A percentile compares a stretch with the other conserved stretches of the same genome.
phyloP scores from a whole-genome alignment of 1,140 invertebrate species.

The Meloidogyne chitwoodi region DNA sequence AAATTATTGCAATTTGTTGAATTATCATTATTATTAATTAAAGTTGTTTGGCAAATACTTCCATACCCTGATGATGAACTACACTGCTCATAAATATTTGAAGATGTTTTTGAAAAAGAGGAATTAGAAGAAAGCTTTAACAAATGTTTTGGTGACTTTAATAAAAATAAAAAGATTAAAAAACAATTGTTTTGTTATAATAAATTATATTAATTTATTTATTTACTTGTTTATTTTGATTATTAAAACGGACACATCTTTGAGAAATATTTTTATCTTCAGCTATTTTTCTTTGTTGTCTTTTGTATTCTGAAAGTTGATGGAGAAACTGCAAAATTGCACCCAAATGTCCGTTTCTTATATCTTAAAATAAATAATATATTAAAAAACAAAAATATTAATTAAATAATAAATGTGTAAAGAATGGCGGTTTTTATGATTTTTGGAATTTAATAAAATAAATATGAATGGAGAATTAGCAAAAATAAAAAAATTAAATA shows the following conservation, averaged over 20 bases:
- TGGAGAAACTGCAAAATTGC: conserved; percentile 25
- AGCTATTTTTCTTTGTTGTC: conserved; percentile 17
- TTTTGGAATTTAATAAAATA: too few species aligned
- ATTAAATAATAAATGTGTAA: too few species aligned
- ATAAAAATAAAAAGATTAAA: neutral
- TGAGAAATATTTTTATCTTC: neutral
- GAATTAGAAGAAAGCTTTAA: neutral
- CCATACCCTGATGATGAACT: neutral
- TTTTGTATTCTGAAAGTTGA: conserved; percentile 23
- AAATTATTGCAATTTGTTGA: too few species aligned
- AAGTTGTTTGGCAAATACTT: neutral
- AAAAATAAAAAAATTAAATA: too few species aligned
- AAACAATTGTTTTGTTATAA: neutral
- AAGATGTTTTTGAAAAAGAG: neutral
- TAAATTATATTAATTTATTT: neutral
- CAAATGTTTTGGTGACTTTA: neutral
- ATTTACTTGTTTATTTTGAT: neutral
- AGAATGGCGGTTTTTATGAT: too few species aligned
- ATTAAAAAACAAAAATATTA: too few species aligned
- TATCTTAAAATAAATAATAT: conserved; percentile 16
- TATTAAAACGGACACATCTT: neutral
- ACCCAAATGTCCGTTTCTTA: conserved; percentile 31
- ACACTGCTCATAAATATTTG: neutral
- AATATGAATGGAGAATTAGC: too few species aligned
- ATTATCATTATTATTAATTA: too few species aligned